Conservation (phyloP, 2,888 invertebrate genomes). For the Imbricaverruca yamaguchii region DNA sequence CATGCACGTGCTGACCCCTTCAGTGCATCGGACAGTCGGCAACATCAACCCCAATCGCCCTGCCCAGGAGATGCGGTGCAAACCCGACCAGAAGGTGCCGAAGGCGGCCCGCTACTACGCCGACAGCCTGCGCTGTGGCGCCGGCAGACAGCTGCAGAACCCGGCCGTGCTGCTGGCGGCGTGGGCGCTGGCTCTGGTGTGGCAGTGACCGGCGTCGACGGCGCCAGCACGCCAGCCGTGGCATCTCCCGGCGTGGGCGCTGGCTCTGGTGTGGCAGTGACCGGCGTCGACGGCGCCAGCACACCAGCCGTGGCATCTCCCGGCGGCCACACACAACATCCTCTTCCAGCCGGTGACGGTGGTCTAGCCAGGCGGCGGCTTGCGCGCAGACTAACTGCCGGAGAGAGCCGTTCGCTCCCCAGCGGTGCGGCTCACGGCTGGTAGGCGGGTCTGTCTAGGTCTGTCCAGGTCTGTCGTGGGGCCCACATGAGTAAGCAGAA, state of each 20-base stretch:
- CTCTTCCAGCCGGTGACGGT: not conserved
- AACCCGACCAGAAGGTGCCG: not conserved
- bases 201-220: slow-evolving; percentile 29
- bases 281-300: slow-evolving; percentile 24
- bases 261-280: slow-evolving; percentile 33
- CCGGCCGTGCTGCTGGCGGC: slow-evolving; percentile 29
- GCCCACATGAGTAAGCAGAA: no score
- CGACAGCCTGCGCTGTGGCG: slow-evolving; percentile 37
- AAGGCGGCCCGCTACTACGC: not conserved
- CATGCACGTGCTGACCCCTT: no score
- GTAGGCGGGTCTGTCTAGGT: not conserved
- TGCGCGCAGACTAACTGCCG: not conserved
- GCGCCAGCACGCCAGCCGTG: not conserved
- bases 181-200: slow-evolving; percentile 33
- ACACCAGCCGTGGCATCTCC: not conserved
- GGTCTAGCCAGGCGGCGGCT: not conserved
- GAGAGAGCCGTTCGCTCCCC: not conserved
- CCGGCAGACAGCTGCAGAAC: slow-evolving; percentile 30
- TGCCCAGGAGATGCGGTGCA: not conserved
- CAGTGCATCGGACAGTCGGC: no score
- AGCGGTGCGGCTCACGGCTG: not conserved
- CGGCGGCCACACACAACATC: not conserved
- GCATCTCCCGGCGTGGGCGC: slow-evolving; percentile 29
- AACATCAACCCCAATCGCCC: no score
- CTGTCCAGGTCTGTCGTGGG: no score